These are phyloP conservation scores for Megalonaias nervosa DNA, from an alignment of 1,140 invertebrate species.

Conservation along the genomic window DNA sequence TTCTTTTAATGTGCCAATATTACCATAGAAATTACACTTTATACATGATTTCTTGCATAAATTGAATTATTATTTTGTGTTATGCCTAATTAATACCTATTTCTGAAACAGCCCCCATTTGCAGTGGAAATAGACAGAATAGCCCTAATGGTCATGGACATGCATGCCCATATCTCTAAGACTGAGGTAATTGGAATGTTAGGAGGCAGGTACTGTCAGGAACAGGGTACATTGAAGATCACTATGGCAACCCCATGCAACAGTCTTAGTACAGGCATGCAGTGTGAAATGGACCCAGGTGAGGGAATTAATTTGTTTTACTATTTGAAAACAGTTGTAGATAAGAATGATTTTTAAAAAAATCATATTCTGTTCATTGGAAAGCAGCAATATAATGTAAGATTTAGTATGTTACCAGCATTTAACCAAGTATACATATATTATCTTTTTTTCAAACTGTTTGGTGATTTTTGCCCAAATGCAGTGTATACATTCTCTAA, in stretches of 20 bases:
- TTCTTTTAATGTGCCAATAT: too few relatives aligned
- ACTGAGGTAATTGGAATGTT: conserved; percentile 83
- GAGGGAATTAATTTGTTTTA: conserved; percentile 21
- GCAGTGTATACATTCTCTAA: too few relatives aligned
- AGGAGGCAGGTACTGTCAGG: conserved; percentile 74
- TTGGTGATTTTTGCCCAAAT: too few relatives aligned
- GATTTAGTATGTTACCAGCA: not conserved
- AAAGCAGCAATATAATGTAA: not conserved
- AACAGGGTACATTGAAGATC: conserved; percentile 68
- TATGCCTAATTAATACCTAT: too few relatives aligned
- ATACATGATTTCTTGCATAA: too few relatives aligned
- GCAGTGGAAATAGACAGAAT: conserved; percentile 75
- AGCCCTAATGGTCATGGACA: conserved; percentile 78
- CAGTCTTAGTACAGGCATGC: conserved; percentile 77
- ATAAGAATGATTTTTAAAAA: not conserved
- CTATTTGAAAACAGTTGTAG: not conserved
- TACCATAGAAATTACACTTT: too few relatives aligned
- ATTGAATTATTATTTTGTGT: too few relatives aligned
- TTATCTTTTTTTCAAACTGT: too few relatives aligned
- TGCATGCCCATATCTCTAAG: conserved; percentile 79
- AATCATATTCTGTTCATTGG: not conserved
- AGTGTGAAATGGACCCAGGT: conserved; percentile 86
- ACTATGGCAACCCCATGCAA: conserved; percentile 75
- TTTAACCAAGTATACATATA: not conserved
- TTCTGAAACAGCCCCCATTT: conserved; percentile 76